Evolutionary conservation across 2,888 invertebrate species (phyloP).

Genomic region (Conistra vaccinii): DNA sequence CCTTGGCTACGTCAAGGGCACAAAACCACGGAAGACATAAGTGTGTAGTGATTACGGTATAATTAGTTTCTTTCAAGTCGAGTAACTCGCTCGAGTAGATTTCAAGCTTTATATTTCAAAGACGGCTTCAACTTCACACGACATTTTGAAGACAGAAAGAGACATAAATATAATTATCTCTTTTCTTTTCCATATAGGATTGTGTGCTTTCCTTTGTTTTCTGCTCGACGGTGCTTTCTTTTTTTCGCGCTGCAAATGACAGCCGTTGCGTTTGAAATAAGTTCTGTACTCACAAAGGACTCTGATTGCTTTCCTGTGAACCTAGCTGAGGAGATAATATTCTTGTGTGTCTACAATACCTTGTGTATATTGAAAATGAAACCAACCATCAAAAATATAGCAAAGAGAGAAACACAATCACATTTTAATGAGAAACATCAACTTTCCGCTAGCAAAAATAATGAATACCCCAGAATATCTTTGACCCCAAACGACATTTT

Average conservation of each 20-base stretch:
- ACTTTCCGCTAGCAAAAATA: not conserved
- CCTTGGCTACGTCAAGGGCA: constrained; percentile 31
- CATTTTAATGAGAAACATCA: not conserved
- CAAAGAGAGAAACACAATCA: not conserved
- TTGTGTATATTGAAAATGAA: not conserved
- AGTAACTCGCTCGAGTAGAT: not conserved
- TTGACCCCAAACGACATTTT: not conserved
- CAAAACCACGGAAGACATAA: constrained; percentile 15
- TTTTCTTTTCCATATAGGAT: not conserved
- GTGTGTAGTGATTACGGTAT: constrained; percentile 14
- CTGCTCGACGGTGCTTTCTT: constrained; percentile 9
- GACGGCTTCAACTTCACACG: not conserved
- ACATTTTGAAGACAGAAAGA: constrained; percentile 1
- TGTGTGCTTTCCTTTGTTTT: constrained; percentile 21
- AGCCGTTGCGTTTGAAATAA: constrained; percentile 16
- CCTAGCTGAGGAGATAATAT: not conserved
- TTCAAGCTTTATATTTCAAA: constrained; percentile 33
- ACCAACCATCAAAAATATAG: not conserved
- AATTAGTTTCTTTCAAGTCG: constrained; percentile 32
- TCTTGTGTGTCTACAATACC: not conserved
- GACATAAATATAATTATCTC: not conserved
- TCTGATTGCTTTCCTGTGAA: constrained; percentile 9
- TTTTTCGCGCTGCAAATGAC: constrained; percentile 30
- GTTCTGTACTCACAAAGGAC: constrained; percentile 15
- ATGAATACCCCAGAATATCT: not conserved